Conservation (phyloP, 1,140 invertebrate species). For the Aphaenogaster rudis region DNA sequence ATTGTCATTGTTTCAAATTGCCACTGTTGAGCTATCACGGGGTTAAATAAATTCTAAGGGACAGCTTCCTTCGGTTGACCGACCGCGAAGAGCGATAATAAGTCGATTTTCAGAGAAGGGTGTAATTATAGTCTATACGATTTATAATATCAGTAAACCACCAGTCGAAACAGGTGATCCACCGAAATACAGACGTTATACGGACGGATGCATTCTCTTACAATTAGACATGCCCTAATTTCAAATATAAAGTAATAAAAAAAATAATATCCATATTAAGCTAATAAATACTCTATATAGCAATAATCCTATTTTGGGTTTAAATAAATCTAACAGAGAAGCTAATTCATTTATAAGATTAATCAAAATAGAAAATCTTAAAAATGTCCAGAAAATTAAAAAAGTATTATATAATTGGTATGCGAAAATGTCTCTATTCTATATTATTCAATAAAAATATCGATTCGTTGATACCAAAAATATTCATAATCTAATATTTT, state of each 20-base stretch:
- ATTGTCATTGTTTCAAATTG: slow-evolving; percentile 51
- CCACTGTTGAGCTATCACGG: slow-evolving; percentile 11
- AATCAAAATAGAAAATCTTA: background rate
- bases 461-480: background rate
- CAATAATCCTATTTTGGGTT: background rate
- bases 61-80: slow-evolving; percentile 32
- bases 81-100: slow-evolving; percentile 42
- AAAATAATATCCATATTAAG: background rate
- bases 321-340: background rate
- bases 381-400: background rate
- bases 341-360: background rate
- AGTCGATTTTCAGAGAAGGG: slow-evolving; percentile 47
- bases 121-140: slow-evolving; percentile 4
- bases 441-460: background rate
- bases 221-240: background rate
- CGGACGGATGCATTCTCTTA: no score
- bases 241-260: slow-evolving; percentile 3
- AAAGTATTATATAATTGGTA: background rate
- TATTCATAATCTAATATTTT: background rate
- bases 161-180: background rate
- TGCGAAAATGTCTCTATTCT: background rate
- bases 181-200: background rate
- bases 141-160: background rate
- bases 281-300: background rate
- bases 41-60: slow-evolving; percentile 31